Conservation (phyloP, 2,113 vertebrate species). For the Passerina amoena region DNA sequence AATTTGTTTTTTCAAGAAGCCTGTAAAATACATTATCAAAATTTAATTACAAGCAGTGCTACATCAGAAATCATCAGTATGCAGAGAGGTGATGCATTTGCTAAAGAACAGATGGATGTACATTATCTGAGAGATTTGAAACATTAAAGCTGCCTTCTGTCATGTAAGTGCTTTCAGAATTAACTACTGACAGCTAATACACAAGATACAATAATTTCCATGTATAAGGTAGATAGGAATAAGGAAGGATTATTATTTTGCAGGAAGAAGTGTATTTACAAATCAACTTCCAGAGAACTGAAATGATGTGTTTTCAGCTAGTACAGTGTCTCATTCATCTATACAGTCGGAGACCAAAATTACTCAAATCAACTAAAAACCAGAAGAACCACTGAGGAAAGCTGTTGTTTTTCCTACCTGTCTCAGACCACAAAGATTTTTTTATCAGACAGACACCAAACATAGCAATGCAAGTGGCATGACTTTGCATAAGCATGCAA, state of each 20-base stretch:
- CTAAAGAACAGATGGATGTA: constrained; percentile 42
- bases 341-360: neutral
- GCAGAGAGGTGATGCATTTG: constrained; percentile 8
- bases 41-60: constrained; percentile 23
- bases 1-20: neutral
- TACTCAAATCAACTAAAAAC: neutral
- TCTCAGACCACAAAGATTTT: neutral
- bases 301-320: neutral
- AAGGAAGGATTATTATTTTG: neutral
- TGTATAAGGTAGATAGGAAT: neutral
- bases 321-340: neutral
- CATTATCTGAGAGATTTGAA: constrained; percentile 46
- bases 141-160: constrained; percentile 47
- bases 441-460: neutral
- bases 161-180: constrained; percentile 9
- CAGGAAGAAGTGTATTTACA: neutral
- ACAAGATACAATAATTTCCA: neutral
- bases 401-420: neutral
- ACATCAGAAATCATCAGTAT: constrained; percentile 43
- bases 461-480: neutral
- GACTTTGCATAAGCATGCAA: neutral
- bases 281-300: neutral
- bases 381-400: neutral
- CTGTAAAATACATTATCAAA: constrained; percentile 15
- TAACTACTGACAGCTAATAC: constrained; percentile 23